phyloP scores from a whole-genome alignment of 2,113 vertebrate genomes.

The Toxotes chatareus region DNA sequence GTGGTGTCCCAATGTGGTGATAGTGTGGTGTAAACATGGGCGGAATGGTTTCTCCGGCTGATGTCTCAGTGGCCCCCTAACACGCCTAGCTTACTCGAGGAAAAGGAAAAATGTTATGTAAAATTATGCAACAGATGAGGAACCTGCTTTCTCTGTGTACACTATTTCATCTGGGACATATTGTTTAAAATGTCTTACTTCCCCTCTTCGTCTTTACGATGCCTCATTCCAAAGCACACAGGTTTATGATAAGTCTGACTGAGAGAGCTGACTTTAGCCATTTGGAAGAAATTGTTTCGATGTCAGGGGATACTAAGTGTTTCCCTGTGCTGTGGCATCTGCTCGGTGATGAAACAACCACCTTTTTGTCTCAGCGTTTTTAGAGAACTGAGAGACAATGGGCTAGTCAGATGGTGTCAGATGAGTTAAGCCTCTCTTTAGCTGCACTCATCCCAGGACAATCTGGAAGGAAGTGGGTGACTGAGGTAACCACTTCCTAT shows the following conservation, averaged over 20 bases:
- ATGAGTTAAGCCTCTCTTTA: slow-evolving; percentile 36
- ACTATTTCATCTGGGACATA: not conserved
- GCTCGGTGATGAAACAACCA: slow-evolving; percentile 38
- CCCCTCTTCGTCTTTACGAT: not conserved
- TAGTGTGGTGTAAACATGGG: slow-evolving; percentile 39
- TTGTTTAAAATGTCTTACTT: not conserved
- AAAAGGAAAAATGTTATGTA: slow-evolving; percentile 19
- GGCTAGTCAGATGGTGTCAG: slow-evolving; percentile 41
- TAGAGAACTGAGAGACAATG: slow-evolving; percentile 50
- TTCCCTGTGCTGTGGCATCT: slow-evolving; percentile 54
- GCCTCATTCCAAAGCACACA: not conserved
- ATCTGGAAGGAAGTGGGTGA: slow-evolving; percentile 37
- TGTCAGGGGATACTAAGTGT: slow-evolving; percentile 27
- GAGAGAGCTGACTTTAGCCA: slow-evolving; percentile 4
- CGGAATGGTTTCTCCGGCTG: slow-evolving; percentile 54
- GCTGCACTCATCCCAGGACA: slow-evolving; percentile 32
- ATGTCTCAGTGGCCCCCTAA: slow-evolving; percentile 45
- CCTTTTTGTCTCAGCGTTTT: slow-evolving; percentile 35
- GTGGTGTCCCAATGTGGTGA: slow-evolving; percentile 45
- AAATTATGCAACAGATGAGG: not conserved
- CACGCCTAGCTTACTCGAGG: not conserved
- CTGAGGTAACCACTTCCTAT: slow-evolving; percentile 46
- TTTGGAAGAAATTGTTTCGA: not conserved
- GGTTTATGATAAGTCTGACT: not conserved
- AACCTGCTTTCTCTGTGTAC: not conserved